Evolutionary conservation across 2,797 vertebrate genomes (phyloP), one percentile per base, ranked within the genome.

Genomic region (Poeciliopsis presidionis): DNA sequence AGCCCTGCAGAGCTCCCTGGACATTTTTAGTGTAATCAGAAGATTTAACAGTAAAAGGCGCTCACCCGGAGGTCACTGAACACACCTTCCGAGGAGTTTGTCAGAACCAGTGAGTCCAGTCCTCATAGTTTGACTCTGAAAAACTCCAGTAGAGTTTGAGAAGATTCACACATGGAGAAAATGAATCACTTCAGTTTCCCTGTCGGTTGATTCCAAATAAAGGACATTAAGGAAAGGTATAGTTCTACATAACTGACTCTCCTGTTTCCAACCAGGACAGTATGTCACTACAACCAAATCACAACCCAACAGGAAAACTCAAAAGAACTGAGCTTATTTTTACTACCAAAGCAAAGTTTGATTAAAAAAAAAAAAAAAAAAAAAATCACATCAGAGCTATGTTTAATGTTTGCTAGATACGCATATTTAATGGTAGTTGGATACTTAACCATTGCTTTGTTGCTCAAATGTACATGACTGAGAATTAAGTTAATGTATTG

Each of bases 11-110:
- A 87, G 81, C 65, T 72, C 70, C 41, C 22, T 49, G 84, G 79
- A 88, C 28, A 72, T 81, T 86, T 83, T 84, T 63, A 82, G 87
- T 88, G 90, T 93, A 93, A 92, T 93, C 89, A 47, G 74, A 77
- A 89, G 92, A 89, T 91, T 92, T 94, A 91, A 77, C 88, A 86
- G 90, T 77, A 83, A 87, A 79, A 84, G 83, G 75, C 46, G 72
- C 80, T 63, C 47, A 5, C 53, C 74, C 30, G 30, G 33, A 30
- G 13, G 55, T 33, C 33, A n/a, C 59, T 39, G 20, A 73, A 76
- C 9, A 84, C 73, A 73, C 41, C 80, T 81, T 39, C 73, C 73
- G 72, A 80, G 45, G 70, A 69, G 36, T 33, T 30, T 74, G 69
- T 76, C 49, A 46, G 45, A 25, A 73, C 49, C 65, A 72, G 59